phyloP scores from a whole-genome alignment of 2,797 vertebrate genomes.

The Atherinosoma microstoma region DNA sequence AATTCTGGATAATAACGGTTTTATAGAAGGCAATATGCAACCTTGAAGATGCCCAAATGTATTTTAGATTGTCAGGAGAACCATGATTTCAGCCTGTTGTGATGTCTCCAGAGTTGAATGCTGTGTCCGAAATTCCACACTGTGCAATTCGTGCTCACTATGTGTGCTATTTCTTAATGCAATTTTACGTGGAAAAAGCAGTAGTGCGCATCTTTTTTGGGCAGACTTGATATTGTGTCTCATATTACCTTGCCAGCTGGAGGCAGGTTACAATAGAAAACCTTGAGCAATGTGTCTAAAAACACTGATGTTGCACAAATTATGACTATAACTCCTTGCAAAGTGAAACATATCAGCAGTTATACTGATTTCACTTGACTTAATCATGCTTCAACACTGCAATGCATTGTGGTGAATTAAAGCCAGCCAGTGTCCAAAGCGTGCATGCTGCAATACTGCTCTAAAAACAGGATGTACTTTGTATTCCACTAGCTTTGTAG shows the following conservation, averaged over 20 bases:
- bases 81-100: conserved; percentile 14
- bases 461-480: not conserved
- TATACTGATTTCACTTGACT: not conserved
- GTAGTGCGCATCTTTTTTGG: not conserved
- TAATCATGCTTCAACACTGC: not conserved
- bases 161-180: conserved; percentile 15
- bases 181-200: not conserved
- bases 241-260: not conserved
- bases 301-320: not conserved
- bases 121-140: conserved; percentile 8
- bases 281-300: not conserved
- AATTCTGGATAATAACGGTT: conserved; percentile 54
- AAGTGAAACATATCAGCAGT: not conserved
- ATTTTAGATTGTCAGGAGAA: conserved; percentile 61
- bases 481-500: conserved; percentile 3
- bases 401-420: not conserved
- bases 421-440: not conserved
- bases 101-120: conserved; percentile 4
- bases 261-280: not conserved
- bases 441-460: conserved; percentile 4
- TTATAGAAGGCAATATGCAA: conserved; percentile 39
- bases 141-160: not conserved
- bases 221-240: not conserved
- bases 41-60: conserved; percentile 21
- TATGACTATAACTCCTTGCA: not conserved